Base-by-base conservation (phyloP, 35 echinoderm and acorn worm species). In the Ophiothrix spiculata region DNA sequence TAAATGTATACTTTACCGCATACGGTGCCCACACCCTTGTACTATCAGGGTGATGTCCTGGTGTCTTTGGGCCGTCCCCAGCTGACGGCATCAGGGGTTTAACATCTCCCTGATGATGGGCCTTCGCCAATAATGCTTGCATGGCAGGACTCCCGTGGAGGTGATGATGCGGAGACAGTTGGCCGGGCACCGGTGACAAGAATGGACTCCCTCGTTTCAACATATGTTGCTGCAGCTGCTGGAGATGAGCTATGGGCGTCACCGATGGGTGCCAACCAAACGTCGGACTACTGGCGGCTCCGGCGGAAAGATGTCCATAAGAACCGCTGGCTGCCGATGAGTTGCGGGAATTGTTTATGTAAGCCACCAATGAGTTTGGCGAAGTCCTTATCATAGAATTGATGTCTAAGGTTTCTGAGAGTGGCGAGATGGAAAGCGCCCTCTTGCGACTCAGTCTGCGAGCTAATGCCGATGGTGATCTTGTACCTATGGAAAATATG, bases 311-410 rank as follows among this genome's bases (percentile, higher is more conserved):
- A 49, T 94, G 92, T 76, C 96, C 96, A 29, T 94, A 94, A 16
- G 96, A 99, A 11, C 92, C 96, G 60, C 96, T 99, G 77, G 96
- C 96, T 31, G 91, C 84, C 36, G 96, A 99, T 29, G 91, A 94
- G 79, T 92, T 93, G 31, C 91, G 86, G 4, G 91, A 94, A 49
- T 88, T 99, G 78, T 99, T 94, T 36, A 99, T 91, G 83, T 99
- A 99, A n/a, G 96, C 96, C 15, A 99, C 92, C n/a, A 99, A 86
- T 25, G 96, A 99, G 83, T 99, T 99, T 29, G 96, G 96, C 14
- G 96, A 99, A 19, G 93, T 94, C 13, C 92, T 86, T 35, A 99
- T 99, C 92, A 99, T 94, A 1, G 96, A 86, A 38, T 99, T 93
- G 46, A 99, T 99, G 78, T 99, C 96, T 37, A 99, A 81, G 11